phyloP scores from a whole-genome alignment of 1,140 invertebrate genomes.

The Drosophila sp. region DNA sequence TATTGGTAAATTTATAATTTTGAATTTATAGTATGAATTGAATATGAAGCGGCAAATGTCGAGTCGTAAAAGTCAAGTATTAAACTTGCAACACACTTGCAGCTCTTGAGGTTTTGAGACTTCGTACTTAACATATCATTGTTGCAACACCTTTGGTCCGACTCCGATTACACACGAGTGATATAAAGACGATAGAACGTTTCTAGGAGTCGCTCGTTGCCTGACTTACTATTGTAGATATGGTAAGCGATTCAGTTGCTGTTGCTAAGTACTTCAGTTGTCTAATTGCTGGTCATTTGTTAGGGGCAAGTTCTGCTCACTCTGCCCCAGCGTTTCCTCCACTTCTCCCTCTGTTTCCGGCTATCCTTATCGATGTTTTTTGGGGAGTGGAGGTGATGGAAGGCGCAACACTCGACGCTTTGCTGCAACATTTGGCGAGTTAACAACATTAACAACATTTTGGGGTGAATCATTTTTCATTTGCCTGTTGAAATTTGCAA shows the following conservation, averaged over 20 bases:
- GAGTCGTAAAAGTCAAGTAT: not conserved
- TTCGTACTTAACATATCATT: conserved; percentile 3
- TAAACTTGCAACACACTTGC: conserved; percentile 1
- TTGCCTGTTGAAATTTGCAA: conserved; percentile 73
- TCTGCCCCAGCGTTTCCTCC: not conserved
- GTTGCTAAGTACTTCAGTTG: conserved; percentile 42
- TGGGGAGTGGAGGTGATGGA: not conserved
- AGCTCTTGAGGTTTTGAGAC: not conserved
- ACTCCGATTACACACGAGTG: conserved; percentile 2
- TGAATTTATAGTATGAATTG: too few species aligned
- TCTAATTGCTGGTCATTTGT: conserved; percentile 77
- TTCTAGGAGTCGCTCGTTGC: not conserved
- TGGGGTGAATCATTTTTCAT: conserved; percentile 71
- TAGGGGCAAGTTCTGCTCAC: conserved; percentile 44
- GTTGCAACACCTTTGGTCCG: conserved; percentile 13
- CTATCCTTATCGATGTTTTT: conserved; percentile 16
- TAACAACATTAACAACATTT: conserved; percentile 31
- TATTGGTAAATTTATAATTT: too few species aligned
- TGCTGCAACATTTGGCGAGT: conserved; percentile 31
- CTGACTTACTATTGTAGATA: not conserved
- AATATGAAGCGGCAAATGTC: not conserved
- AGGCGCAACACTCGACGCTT: conserved; percentile 22
- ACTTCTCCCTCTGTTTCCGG: not conserved
- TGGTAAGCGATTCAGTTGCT: conserved; percentile 26
- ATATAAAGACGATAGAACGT: not conserved